Base-by-base conservation (phyloP, 2,797 vertebrate species). In the Morelia viridis region DNA sequence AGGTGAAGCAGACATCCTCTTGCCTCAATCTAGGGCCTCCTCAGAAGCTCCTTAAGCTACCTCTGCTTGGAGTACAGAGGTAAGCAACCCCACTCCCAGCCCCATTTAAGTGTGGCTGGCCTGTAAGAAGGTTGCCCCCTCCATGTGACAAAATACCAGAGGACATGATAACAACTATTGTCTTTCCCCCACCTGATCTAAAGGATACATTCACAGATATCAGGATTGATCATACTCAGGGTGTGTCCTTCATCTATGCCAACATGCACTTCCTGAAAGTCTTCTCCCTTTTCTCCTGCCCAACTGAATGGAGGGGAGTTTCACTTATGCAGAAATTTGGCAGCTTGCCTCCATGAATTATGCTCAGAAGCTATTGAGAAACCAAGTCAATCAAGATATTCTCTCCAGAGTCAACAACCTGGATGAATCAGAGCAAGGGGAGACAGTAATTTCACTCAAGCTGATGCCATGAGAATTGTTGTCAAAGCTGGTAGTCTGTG, bases 401-500 rank as follows among this genome's bases (percentile, higher is more conserved):
- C 76, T 64, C 71, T 90, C 57, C 3, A 0, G 15, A 80, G 92
- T 91, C 31, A 85, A 93, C 94, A 93, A 92, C 24, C 31, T 90
- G 22, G 24, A 13, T 94, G 95, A 92, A 0, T 0, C 95, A 93
- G 64, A 84, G 92, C 50, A 35, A 80, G 86, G 85, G 90, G 94
- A 95, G 92, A 94, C 0, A 0, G 71, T 86, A 91, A 91, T 93
- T 95, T 94, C 89, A 91, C 93, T 65, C 53, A 86, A 93, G 94
- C 35, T 83, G 68, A 53, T 90, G 65, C 41, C 41, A 80, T 65
- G 31, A 93, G 90, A 58, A 93, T 93, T 93, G 91, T 90, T 56
- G 64, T 93, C 93, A 94, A 93, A 85, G 87, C 91, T 83, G 64
- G 85, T 92, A 93, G 95, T 88, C 88, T 57, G 68, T 88, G 93